Percentiles rank a stretch among this genome's conserved stretches.
These are phyloP conservation scores for Eublepharis macularius DNA, from an alignment of 2,113 vertebrate species.

Conservation along the genomic window DNA sequence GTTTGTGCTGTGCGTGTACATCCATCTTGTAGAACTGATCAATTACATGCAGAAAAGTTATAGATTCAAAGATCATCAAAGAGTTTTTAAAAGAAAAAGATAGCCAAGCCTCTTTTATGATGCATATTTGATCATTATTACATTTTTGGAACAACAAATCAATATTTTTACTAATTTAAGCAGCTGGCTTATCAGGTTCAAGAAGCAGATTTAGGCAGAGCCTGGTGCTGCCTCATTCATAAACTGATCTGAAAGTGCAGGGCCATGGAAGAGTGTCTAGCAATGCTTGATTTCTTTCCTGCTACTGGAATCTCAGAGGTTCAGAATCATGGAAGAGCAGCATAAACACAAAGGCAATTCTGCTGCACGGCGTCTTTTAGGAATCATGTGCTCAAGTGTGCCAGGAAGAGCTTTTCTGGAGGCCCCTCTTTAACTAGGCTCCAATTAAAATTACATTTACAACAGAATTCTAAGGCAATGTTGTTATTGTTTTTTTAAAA, in stretches of 20 bases:
- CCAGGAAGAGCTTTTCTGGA: background rate
- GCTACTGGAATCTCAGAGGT: slow-evolving; percentile 10
- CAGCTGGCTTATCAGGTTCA: slow-evolving; percentile 29
- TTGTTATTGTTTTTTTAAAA: no score
- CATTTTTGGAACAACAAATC: slow-evolving; percentile 40
- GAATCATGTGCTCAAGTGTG: slow-evolving; percentile 8
- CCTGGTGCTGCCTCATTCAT: slow-evolving; percentile 50
- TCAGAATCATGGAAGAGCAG: slow-evolving; percentile 16
- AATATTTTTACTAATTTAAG: slow-evolving; percentile 51
- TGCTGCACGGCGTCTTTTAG: background rate
- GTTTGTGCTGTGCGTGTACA: no score
- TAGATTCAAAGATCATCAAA: slow-evolving; percentile 50
- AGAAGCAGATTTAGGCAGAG: slow-evolving; percentile 38
- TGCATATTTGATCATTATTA: slow-evolving; percentile 57
- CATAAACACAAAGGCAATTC: background rate
- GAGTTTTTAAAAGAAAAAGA: slow-evolving; percentile 3
- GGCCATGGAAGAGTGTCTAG: background rate
- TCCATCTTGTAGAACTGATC: slow-evolving; percentile 34
- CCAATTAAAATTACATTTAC: slow-evolving; percentile 9
- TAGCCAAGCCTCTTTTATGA: slow-evolving; percentile 42
- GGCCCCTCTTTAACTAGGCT: background rate
- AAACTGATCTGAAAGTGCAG: slow-evolving; percentile 34
- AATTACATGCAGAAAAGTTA: slow-evolving; percentile 17
- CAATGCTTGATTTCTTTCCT: slow-evolving; percentile 36
- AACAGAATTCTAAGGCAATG: no score